Percentiles rank a stretch among this genome's conserved stretches.
Conservation (phyloP, 2,113 vertebrate genomes). For the Merops nubicus region DNA sequence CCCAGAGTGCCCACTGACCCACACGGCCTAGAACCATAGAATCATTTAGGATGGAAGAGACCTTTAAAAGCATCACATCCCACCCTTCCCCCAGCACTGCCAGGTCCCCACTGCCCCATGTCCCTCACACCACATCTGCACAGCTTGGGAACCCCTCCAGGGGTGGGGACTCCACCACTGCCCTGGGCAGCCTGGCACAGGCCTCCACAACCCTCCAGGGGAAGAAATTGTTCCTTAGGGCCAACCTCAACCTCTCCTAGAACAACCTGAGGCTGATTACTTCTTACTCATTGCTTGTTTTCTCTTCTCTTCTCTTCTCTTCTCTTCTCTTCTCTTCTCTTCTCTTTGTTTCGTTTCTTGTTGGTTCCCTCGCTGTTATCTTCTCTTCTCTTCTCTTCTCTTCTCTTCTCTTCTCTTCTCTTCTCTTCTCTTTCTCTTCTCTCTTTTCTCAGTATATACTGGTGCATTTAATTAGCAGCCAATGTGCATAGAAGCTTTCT, state of each 20-base stretch:
- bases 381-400: background rate
- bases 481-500: conserved; percentile 54
- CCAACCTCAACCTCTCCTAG: background rate
- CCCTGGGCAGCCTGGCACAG: background rate
- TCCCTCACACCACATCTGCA: background rate
- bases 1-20: fast-evolving
- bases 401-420: background rate
- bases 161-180: background rate
- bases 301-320: background rate
- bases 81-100: background rate
- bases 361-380: background rate
- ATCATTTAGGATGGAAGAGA: background rate
- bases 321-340: no score
- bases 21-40: background rate
- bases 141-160: background rate
- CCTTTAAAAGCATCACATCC: background rate
- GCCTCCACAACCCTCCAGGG: background rate
- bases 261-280: background rate
- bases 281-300: background rate
- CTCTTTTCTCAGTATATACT: conserved; percentile 45
- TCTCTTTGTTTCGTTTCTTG: background rate
- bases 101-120: background rate
- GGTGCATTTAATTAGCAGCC: conserved; percentile 68
- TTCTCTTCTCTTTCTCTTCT: background rate
- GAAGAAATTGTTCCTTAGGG: background rate